Evolutionary conservation across 2,113 vertebrate genomes (phyloP).

Genomic region (human (Homo sapiens)): GRCh38 chr2:86739001-86739500

Average conservation of each 20-base stretch:
- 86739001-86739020: neutral
- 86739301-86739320: neutral
- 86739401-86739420: too few relatives aligned
- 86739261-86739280: neutral
- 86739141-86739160: neutral
- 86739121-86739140: neutral
- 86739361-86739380: neutral
- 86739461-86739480: neutral
- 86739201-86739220: neutral
- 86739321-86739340: neutral
- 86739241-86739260: conserved; percentile 12
- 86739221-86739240: neutral
- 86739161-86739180: neutral
- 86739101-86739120: neutral
- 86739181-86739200: neutral
- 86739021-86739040: neutral
- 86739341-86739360: neutral
- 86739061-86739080: neutral
- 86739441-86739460: neutral
- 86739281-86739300: neutral
- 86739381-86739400: neutral
- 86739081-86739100: neutral
- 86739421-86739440: neutral
- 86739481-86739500: neutral
- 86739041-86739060: neutral